Percentiles rank a stretch among this genome's conserved stretches.
phyloP scores from a whole-genome alignment of 2,113 vertebrate species.

The Campylomormyrus numenius region DNA sequence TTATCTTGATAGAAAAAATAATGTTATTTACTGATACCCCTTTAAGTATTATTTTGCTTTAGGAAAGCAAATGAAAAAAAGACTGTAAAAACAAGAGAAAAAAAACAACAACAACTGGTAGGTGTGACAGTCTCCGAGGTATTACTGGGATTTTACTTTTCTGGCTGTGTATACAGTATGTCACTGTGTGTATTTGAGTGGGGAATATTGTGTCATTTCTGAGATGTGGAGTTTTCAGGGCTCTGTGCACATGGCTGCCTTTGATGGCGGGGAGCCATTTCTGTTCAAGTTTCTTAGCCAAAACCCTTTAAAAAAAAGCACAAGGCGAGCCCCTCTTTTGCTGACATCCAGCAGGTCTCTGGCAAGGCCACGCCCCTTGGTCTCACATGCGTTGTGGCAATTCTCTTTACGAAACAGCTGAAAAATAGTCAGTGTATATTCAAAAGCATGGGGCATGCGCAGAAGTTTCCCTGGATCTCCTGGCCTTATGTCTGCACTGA shows the following conservation, averaged over 20 bases:
- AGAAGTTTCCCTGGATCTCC: slow-evolving; percentile 57
- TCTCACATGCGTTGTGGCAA: background rate
- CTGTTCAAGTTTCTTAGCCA: slow-evolving; percentile 55
- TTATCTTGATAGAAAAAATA: slow-evolving; percentile 28
- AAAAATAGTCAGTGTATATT: slow-evolving; percentile 11
- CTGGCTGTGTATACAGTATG: slow-evolving; percentile 6
- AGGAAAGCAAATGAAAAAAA: slow-evolving; percentile 28
- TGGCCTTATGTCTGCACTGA: slow-evolving; percentile 42
- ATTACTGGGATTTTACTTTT: slow-evolving; percentile 33
- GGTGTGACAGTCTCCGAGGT: slow-evolving; percentile 38
- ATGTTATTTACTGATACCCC: slow-evolving; percentile 27
- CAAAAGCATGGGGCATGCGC: slow-evolving; percentile 49
- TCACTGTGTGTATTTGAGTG: slow-evolving; percentile 30
- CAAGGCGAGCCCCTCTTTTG: background rate
- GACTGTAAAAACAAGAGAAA: slow-evolving; percentile 20
- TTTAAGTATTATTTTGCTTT: slow-evolving; percentile 37
- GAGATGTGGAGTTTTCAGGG: slow-evolving; percentile 47
- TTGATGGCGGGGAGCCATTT: slow-evolving; percentile 37
- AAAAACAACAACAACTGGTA: slow-evolving; percentile 24
- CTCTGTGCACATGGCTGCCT: slow-evolving; percentile 52
- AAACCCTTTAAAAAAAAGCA: slow-evolving; percentile 39
- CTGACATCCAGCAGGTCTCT: background rate
- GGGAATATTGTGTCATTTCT: slow-evolving; percentile 27
- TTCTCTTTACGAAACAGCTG: background rate
- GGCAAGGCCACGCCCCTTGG: background rate